Percentiles rank a stretch among this genome's conserved stretches.
phyloP scores from a whole-genome alignment of 2,888 invertebrate species.

The Bedellia somnulentella region DNA sequence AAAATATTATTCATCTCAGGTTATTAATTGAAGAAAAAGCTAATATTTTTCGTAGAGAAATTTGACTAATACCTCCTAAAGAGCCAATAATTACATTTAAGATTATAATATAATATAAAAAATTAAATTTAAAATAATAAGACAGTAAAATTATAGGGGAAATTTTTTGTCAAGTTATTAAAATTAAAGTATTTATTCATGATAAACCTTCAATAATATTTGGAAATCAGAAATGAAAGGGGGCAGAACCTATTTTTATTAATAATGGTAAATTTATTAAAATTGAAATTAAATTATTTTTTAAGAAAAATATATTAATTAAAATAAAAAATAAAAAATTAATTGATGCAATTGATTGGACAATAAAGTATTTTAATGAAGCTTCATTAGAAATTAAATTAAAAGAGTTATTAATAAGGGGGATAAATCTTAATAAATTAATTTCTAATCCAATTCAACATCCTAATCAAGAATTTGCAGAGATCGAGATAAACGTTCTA shows the following conservation, averaged over 20 bases:
- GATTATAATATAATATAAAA: slow-evolving; percentile 42
- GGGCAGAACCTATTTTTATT: slow-evolving; percentile 60
- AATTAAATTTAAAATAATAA: slow-evolving; percentile 38
- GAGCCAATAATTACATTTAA: slow-evolving; percentile 47
- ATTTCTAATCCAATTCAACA: slow-evolving; percentile 67
- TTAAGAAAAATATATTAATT: slow-evolving; percentile 30
- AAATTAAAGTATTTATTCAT: slow-evolving; percentile 57
- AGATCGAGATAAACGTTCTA: slow-evolving; percentile 39
- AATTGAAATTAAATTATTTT: slow-evolving; percentile 24
- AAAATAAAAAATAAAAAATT: slow-evolving; percentile 52
- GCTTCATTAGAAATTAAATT: slow-evolving; percentile 54
- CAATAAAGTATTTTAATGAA: slow-evolving; percentile 64
- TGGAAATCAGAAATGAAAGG: slow-evolving; percentile 64
- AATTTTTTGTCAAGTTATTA: slow-evolving; percentile 69
- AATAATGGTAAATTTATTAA: slow-evolving; percentile 40
- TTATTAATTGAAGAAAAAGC: slow-evolving; percentile 67
- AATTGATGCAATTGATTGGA: slow-evolving; percentile 60
- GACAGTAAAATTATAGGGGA: slow-evolving; percentile 59
- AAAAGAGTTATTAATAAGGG: slow-evolving; percentile 49
- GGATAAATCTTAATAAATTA: slow-evolving; percentile 64
- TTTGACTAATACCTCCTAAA: slow-evolving; percentile 57
- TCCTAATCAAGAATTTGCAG: slow-evolving; percentile 36
- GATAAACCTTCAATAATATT: slow-evolving; percentile 60
- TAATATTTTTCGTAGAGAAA: slow-evolving; percentile 60
- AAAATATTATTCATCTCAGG: slow-evolving; percentile 57